Base-by-base conservation (phyloP, 2,113 vertebrate genomes). In the Lophotis ruficrista region DNA sequence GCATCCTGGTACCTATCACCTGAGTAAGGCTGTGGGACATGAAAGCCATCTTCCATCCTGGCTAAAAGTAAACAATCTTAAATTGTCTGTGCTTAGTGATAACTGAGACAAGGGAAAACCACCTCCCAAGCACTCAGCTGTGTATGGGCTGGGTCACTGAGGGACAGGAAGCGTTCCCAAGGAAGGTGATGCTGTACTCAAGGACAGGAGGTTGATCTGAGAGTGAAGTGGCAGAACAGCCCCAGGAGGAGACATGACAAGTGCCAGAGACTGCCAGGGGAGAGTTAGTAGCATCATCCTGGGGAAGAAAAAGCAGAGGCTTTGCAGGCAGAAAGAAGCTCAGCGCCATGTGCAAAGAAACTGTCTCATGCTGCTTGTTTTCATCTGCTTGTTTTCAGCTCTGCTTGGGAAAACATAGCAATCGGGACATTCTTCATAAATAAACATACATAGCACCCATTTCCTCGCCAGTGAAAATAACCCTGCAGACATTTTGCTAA, bases 301-400 rank as follows among this genome's bases (percentile, higher is more conserved):
- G 11, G 4, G 38, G 10, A 51, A 56, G 21, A n/a, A 90, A 86
- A 83, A 9, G 2, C 37, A 60, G 51, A 78, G 12, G 30, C 13
- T 75, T 75, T 73, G 37, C 54, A 91, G 56, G 37, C 71, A 76
- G 66, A 71, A 95, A 20, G 45, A 76, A 10, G 24, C 14, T 92
- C 37, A 58, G 38, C 9, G 1, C 54, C 65, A 61, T 4, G 21
- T 68, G 60, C 65, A 91, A 62, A 86, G 60, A 75, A 72, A 66
- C 10, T 1, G 0, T 33, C n/a, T 92, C 76, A 58, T 3, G 5
- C 54, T 83, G 68, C 35, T 89, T 61, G n/a, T 83, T 92, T 95
- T 92, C 58, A 64, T 71, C 77, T 87, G 57, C 35, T 84, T 87
- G 58, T 90, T 93, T 94, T 85, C 93, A 87, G 23, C 77, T 58